Conservation (phyloP, 2,888 invertebrate genomes). For the Acanthosepion lycidas region DNA sequence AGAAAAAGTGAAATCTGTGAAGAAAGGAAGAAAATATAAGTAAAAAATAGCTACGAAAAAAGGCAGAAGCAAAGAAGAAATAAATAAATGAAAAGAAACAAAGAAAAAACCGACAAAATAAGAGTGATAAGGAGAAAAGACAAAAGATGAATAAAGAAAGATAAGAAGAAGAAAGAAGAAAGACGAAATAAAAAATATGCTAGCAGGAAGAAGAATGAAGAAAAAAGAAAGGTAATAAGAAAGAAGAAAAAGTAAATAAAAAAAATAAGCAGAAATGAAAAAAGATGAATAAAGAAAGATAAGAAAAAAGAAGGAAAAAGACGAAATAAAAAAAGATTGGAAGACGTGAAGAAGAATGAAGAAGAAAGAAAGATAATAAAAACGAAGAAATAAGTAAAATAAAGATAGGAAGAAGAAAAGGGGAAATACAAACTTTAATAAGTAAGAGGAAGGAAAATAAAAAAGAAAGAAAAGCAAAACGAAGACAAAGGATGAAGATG, state of each 20-base stretch:
- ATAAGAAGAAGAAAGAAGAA: background rate
- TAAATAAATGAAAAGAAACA: no score
- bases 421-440: background rate
- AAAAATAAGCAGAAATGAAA: background rate
- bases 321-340: background rate
- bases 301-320: background rate
- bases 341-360: background rate
- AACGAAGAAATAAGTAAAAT: background rate
- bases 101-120: no score
- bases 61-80: background rate
- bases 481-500: background rate
- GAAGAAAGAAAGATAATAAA: background rate
- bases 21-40: background rate
- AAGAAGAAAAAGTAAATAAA: background rate
- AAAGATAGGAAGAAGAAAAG: background rate
- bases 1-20: background rate
- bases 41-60: background rate
- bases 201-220: background rate
- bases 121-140: no score
- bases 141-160: no score
- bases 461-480: background rate
- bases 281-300: background rate
- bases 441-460: background rate
- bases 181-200: background rate
- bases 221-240: background rate